phyloP scores from a whole-genome alignment of 1,140 invertebrate species.

The Delia radicum region DNA sequence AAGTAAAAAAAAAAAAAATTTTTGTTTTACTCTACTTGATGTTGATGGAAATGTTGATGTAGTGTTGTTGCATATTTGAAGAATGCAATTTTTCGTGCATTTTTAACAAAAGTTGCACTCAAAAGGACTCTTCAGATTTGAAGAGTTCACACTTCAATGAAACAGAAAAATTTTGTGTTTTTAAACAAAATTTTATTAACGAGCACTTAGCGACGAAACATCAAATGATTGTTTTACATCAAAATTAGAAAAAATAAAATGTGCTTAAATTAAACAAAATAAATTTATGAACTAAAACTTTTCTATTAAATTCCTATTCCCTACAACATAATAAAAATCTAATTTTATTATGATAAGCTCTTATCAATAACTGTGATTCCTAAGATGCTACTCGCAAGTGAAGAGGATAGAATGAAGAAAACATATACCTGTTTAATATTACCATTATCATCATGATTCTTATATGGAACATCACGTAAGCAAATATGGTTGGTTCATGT shows the following conservation, averaged over 20 bases:
- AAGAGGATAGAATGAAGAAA: background rate
- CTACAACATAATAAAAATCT: background rate
- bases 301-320: background rate
- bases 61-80: background rate
- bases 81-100: conserved; percentile 4
- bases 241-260: background rate
- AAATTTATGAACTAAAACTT: background rate
- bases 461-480: background rate
- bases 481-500: background rate
- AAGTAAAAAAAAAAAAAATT: no score
- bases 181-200: background rate
- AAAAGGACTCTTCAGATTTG: background rate
- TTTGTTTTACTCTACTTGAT: background rate
- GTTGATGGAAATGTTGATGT: background rate
- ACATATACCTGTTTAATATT: background rate
- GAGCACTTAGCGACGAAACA: background rate
- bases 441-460: background rate
- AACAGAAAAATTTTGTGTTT: background rate
- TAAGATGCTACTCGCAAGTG: background rate
- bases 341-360: background rate
- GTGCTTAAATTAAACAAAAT: no score
- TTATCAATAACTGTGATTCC: background rate
- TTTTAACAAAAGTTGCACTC: conserved; percentile 1
- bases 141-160: background rate
- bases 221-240: background rate